Conservation (phyloP, 2,888 invertebrate genomes). For the Lasius platythorax region DNA sequence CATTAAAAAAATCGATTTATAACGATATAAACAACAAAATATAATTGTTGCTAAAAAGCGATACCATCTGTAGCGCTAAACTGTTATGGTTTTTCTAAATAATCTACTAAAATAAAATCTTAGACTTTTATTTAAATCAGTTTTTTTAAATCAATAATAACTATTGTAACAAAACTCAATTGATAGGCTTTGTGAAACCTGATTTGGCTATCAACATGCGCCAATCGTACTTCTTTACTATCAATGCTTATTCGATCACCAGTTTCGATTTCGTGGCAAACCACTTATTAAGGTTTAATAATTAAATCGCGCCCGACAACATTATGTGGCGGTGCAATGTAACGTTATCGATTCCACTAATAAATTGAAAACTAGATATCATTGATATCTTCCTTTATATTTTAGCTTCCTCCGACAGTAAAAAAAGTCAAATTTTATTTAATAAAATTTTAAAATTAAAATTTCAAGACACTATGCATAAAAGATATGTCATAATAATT, state of each 20-base stretch:
- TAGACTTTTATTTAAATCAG: not conserved
- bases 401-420: not conserved
- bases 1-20: not conserved
- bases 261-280: slow-evolving; percentile 20
- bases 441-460: not conserved
- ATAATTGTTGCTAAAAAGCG: not conserved
- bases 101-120: not conserved
- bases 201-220: not conserved
- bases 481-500: not conserved
- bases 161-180: not conserved
- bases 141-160: not conserved
- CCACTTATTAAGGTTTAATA: slow-evolving; percentile 11
- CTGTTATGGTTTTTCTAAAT: not conserved
- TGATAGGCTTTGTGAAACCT: not conserved
- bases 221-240: not conserved
- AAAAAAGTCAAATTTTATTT: not conserved
- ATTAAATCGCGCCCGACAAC: slow-evolving; percentile 24
- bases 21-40: not conserved
- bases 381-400: too few relatives aligned
- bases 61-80: not conserved
- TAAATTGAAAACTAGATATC: slow-evolving; percentile 8
- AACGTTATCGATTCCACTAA: not conserved
- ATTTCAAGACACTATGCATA: not conserved
- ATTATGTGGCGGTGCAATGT: not conserved
- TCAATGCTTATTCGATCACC: not conserved